A percentile compares a stretch with the other conserved stretches of the same genome.
These are phyloP conservation scores for Phalanger gymnotis DNA, from an alignment of 2,797 vertebrate genomes.

Conservation along the genomic window DNA sequence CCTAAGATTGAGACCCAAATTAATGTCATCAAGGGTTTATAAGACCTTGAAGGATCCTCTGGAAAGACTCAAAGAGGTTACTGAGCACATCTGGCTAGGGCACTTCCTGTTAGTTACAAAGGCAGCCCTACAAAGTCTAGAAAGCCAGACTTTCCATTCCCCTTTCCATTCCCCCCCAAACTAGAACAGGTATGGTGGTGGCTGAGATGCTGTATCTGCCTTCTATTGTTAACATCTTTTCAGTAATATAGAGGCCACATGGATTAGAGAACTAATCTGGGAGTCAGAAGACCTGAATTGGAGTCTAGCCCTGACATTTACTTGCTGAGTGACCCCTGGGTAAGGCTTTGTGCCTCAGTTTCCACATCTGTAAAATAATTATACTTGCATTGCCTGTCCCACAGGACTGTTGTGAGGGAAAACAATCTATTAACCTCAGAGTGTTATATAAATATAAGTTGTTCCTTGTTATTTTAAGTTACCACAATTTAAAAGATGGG, in stretches of 20 bases:
- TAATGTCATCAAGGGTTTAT: not conserved
- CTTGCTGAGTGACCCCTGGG: constrained; percentile 12
- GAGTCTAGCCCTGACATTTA: not conserved
- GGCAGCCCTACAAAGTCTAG: not conserved
- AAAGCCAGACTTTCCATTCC: not conserved
- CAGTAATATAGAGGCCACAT: not conserved
- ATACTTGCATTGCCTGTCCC: not conserved
- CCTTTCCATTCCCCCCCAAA: not conserved
- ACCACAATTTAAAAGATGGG: not conserved
- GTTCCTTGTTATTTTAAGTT: not conserved
- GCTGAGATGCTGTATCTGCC: not conserved
- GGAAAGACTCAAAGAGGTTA: not conserved
- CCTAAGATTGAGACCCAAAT: not conserved
- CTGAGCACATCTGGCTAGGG: not conserved
- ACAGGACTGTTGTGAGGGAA: not conserved
- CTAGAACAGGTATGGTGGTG: not conserved
- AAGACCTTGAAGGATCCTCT: not conserved
- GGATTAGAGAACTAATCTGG: constrained; percentile 28
- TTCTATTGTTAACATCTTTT: not conserved
- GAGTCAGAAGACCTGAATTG: not conserved
- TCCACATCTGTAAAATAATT: not conserved
- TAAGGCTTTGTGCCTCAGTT: not conserved
- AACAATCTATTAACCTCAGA: not conserved
- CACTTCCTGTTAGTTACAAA: not conserved
- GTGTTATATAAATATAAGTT: not conserved